Percentiles rank a stretch among this genome's conserved stretches.
These are phyloP conservation scores for Protula sp. DNA, from an alignment of 2,888 invertebrate species.

Conservation along the genomic window DNA sequence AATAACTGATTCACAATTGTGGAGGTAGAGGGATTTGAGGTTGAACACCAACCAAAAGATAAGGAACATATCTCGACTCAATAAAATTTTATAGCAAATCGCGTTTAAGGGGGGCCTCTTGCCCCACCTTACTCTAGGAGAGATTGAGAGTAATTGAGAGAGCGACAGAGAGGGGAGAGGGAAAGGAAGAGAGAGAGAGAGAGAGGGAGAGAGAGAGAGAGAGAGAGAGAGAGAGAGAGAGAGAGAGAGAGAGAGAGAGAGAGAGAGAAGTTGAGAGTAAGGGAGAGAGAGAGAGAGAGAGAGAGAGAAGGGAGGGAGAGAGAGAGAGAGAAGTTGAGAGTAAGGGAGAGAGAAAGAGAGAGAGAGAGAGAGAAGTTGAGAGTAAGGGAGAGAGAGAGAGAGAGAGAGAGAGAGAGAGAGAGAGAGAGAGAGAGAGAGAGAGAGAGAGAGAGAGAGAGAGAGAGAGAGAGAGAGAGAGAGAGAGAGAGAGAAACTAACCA, in stretches of 20 bases:
- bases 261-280: too few relatives aligned
- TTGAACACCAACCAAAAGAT: too few relatives aligned
- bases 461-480: too few relatives aligned
- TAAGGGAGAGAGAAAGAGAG: too few relatives aligned
- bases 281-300: slow-evolving; percentile 2
- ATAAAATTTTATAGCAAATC: too few relatives aligned
- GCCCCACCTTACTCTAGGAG: too few relatives aligned
- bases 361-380: too few relatives aligned
- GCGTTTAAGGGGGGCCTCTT: too few relatives aligned
- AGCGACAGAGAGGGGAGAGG: neutral
- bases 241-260: neutral
- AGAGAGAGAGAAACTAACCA: neutral
- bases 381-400: neutral
- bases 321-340: neutral
- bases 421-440: slow-evolving; percentile 1
- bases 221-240: neutral
- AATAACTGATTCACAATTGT: too few relatives aligned
- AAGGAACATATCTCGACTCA: too few relatives aligned
- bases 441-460: neutral
- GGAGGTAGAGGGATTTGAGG: too few relatives aligned
- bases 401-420: neutral
- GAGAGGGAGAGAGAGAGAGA: neutral
- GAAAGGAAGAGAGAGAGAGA: slow-evolving; percentile 3
- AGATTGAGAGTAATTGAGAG: neutral
- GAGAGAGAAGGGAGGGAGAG: neutral